Conservation (phyloP, 2,888 invertebrate species). For the Rotaria magnacalcarata region DNA sequence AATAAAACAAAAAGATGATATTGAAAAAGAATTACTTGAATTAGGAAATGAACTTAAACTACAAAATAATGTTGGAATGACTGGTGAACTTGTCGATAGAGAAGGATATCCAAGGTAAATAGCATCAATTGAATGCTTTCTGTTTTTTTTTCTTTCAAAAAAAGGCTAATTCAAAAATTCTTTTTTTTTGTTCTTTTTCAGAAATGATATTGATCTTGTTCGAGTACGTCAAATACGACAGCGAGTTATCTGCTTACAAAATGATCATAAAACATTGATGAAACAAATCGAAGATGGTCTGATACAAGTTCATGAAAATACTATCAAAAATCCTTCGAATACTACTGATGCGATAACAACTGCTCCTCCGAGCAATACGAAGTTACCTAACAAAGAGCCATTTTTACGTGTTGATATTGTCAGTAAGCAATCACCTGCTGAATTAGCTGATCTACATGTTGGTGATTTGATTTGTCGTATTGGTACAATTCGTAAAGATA, state of each 20-base stretch:
- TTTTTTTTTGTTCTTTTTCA: not conserved
- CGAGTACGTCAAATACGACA: slow-evolving; percentile 39
- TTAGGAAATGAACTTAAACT: slow-evolving; percentile 25
- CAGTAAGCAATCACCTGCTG: slow-evolving; percentile 37
- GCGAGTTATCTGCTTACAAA: slow-evolving; percentile 40
- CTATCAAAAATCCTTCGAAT: not conserved
- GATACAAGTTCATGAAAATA: slow-evolving; percentile 37
- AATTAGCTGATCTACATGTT: slow-evolving; percentile 38
- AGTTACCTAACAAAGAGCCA: slow-evolving; percentile 28
- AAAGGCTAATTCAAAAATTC: too few species aligned
- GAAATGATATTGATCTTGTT: slow-evolving; percentile 44
- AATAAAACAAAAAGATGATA: slow-evolving; percentile 38
- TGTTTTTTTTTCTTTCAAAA: too few species aligned
- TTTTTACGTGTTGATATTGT: slow-evolving; percentile 41
- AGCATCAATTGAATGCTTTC: too few species aligned
- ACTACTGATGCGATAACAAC: not conserved
- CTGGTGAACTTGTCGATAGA: slow-evolving; percentile 39
- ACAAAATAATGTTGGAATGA: slow-evolving; percentile 46
- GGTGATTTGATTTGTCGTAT: slow-evolving; percentile 39
- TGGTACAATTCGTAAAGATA: slow-evolving; percentile 39
- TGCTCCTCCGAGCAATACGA: not conserved
- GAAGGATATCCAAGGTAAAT: slow-evolving; percentile 43
- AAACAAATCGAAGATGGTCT: slow-evolving; percentile 42
- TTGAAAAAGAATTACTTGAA: slow-evolving; percentile 42
- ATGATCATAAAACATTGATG: slow-evolving; percentile 45